Evolutionary conservation across 2,888 invertebrate genomes (phyloP).

Genomic region (Reticulitermes lucifugus): DNA sequence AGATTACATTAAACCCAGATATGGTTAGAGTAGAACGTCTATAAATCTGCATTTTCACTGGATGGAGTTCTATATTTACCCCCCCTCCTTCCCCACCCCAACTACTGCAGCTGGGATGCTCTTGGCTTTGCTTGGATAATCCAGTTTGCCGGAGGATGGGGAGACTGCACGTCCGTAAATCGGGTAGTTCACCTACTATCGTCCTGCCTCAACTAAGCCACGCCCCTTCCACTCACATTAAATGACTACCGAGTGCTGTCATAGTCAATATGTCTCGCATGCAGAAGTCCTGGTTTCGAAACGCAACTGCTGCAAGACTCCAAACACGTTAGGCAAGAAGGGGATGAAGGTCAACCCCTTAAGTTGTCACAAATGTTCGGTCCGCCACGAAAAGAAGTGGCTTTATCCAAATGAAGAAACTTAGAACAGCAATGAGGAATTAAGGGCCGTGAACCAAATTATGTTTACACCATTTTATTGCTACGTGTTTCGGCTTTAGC

Average conservation of each 20-base stretch:
- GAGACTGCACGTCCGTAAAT: conserved; percentile 15
- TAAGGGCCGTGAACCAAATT: too few species aligned
- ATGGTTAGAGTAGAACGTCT: conserved; percentile 3
- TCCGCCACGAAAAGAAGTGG: too few species aligned
- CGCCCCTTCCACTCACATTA: background rate
- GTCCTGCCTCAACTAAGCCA: background rate
- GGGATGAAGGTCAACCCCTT: too few species aligned
- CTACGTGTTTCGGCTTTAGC: too few species aligned
- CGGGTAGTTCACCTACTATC: conserved; percentile 14
- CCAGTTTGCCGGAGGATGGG: conserved; percentile 1
- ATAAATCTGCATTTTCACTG: conserved; percentile 49
- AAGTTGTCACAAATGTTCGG: too few species aligned
- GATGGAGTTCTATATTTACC: conserved; percentile 29
- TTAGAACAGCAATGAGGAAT: too few species aligned
- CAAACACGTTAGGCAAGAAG: too few species aligned
- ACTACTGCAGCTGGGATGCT: conserved; percentile 6
- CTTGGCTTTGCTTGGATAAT: conserved; percentile 16
- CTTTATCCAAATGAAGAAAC: too few species aligned
- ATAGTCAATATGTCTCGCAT: background rate
- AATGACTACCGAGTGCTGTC: background rate
- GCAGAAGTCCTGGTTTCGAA: background rate
- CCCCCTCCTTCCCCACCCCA: background rate
- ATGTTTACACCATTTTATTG: too few species aligned
- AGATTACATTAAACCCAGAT: conserved; percentile 21
- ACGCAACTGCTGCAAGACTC: background rate